A percentile compares a stretch with the other conserved stretches of the same genome.
Evolutionary conservation across 2,797 vertebrate species (phyloP).

Genomic region (Sciurus carolinensis): DNA sequence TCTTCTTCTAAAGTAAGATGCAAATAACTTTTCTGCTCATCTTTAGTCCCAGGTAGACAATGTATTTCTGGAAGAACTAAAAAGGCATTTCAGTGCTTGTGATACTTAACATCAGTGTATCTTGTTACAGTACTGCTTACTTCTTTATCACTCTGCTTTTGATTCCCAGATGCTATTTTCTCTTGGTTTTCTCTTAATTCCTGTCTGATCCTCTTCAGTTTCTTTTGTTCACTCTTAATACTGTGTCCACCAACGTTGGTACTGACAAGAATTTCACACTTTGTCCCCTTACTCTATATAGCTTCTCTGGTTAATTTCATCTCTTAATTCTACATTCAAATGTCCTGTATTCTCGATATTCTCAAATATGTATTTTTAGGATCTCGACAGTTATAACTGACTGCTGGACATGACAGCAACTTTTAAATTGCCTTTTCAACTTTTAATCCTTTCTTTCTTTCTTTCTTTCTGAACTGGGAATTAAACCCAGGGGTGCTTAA

Average conservation of each 20-base stretch:
- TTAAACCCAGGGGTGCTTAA: too few relatives aligned
- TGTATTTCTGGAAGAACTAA: background rate
- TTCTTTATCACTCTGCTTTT: conserved; percentile 19
- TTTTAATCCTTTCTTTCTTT: background rate
- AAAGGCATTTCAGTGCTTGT: background rate
- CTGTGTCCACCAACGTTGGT: background rate
- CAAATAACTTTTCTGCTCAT: background rate
- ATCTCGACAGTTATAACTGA: background rate
- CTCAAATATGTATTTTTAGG: background rate
- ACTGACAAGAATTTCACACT: background rate
- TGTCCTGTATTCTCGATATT: background rate
- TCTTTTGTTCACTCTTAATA: background rate
- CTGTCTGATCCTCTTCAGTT: background rate
- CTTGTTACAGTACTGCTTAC: background rate
- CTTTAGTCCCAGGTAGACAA: background rate
- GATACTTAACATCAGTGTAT: background rate
- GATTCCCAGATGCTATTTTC: background rate
- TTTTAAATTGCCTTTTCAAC: conserved; percentile 41
- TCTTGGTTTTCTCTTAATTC: background rate
- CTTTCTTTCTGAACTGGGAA: too few relatives aligned
- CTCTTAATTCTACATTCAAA: conserved; percentile 1
- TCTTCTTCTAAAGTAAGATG: background rate
- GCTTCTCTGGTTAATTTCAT: background rate
- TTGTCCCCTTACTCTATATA: background rate
- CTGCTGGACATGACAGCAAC: background rate